Evolutionary conservation across 1,140 invertebrate genomes (phyloP).

Genomic region (Dendrolimus punctatus): DNA sequence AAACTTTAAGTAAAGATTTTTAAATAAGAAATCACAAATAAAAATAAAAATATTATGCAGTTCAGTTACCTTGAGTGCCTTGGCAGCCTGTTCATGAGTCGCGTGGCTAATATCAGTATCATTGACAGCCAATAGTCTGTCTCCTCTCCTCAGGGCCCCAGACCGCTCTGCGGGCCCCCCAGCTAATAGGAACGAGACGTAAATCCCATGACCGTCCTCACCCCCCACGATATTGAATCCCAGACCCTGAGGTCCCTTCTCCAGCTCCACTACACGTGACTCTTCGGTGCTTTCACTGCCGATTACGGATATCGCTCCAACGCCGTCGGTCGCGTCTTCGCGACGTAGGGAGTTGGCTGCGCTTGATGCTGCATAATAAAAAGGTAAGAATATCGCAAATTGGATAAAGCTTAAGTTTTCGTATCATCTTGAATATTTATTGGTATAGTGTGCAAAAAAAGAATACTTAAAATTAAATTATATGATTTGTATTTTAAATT

Average conservation of each 20-base stretch:
- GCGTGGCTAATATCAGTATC: conserved; percentile 89
- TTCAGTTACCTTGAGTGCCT: conserved; percentile 86
- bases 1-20: too few relatives aligned
- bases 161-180: conserved; percentile 96
- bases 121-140: conserved; percentile 95
- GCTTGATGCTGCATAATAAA: conserved; percentile 37
- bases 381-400: too few relatives aligned
- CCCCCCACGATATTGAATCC: conserved; percentile 99
- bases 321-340: conserved; percentile 41
- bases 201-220: conserved; percentile 98
- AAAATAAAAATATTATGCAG: too few relatives aligned
- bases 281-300: conserved; percentile 64
- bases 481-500: too few relatives aligned
- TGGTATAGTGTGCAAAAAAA: too few relatives aligned
- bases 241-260: conserved; percentile 85
- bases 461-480: too few relatives aligned
- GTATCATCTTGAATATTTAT: too few relatives aligned
- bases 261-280: conserved; percentile 87
- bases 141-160: conserved; percentile 90
- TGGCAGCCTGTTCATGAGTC: conserved; percentile 97
- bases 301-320: too few relatives aligned
- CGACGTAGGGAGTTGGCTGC: conserved; percentile 51
- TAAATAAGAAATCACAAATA: too few relatives aligned
- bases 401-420: too few relatives aligned
- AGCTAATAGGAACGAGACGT: conserved; percentile 97